Evolutionary conservation across 53 echinoderm and acorn worm species (phyloP).

Genomic region (Echinometra lucunter): DNA sequence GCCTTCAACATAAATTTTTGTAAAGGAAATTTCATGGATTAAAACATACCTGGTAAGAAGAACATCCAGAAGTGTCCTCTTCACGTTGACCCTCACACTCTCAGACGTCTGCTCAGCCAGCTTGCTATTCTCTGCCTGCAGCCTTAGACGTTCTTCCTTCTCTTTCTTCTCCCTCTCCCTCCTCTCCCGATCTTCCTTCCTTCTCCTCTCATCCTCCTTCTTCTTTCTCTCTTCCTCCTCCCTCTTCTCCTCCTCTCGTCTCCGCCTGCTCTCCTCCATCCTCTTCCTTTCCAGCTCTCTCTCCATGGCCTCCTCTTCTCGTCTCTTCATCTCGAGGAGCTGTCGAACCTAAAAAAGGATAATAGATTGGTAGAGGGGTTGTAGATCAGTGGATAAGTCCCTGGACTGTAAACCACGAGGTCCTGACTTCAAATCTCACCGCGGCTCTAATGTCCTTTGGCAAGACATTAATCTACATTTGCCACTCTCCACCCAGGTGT

Average conservation of each 20-base stretch:
- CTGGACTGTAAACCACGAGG: no score
- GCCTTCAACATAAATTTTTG: background rate
- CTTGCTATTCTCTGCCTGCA: slow-evolving; percentile 63
- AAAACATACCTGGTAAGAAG: slow-evolving; percentile 76
- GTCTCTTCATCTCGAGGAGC: slow-evolving; percentile 62
- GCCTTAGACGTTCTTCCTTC: slow-evolving; percentile 28
- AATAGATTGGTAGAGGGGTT: background rate
- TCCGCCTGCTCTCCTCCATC: slow-evolving; percentile 42
- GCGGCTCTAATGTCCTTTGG: no score
- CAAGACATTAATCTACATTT: no score
- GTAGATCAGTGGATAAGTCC: no score
- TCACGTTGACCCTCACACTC: slow-evolving; percentile 81
- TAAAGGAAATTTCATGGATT: background rate
- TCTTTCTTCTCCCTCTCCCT: slow-evolving; percentile 59
- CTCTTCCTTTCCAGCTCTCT: slow-evolving; percentile 42
- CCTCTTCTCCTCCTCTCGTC: slow-evolving; percentile 52
- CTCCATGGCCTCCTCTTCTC: slow-evolving; percentile 58
- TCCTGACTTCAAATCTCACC: no score
- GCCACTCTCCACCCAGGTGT: no score
- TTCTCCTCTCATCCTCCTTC: slow-evolving; percentile 45
- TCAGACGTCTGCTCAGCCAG: slow-evolving; percentile 80
- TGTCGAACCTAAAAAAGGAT: slow-evolving; percentile 32
- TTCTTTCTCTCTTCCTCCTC: slow-evolving; percentile 48
- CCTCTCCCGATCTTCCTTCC: slow-evolving; percentile 49
- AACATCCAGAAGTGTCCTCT: slow-evolving; percentile 78